Evolutionary conservation across 2,888 invertebrate species (phyloP).

Genomic region (Himalopsyche anomala): DNA sequence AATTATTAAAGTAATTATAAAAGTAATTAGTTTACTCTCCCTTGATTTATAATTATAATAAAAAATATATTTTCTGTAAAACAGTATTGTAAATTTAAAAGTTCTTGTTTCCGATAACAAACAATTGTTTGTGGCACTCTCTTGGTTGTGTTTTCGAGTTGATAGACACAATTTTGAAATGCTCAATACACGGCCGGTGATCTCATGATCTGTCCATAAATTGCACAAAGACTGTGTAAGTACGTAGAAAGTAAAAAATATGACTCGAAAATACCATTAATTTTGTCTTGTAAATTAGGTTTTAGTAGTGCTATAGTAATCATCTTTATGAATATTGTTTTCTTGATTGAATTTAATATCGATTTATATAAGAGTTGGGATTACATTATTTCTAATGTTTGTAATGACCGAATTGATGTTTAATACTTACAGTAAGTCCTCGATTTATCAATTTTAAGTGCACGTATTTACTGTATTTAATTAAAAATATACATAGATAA

Average conservation of each 20-base stretch:
- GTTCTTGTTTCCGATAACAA: too few relatives aligned
- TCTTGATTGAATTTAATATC: neutral
- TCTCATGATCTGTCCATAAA: slow-evolving; percentile 16
- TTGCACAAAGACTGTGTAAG: neutral
- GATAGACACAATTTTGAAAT: neutral
- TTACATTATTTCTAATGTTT: neutral
- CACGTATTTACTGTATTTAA: too few relatives aligned
- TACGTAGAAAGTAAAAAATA: slow-evolving; percentile 10
- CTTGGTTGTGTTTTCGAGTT: neutral
- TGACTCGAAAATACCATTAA: neutral
- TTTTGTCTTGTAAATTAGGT: neutral
- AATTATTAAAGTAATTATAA: too few relatives aligned
- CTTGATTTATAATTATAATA: too few relatives aligned
- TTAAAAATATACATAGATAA: too few relatives aligned
- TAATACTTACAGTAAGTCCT: too few relatives aligned
- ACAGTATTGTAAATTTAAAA: too few relatives aligned
- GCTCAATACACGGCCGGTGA: neutral
- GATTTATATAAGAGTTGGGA: neutral
- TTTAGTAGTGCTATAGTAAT: neutral
- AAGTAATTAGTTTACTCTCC: too few relatives aligned
- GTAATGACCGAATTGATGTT: too few relatives aligned
- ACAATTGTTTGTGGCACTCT: neutral
- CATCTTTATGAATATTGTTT: slow-evolving; percentile 5
- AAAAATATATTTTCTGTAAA: too few relatives aligned
- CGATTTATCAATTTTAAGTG: too few relatives aligned